Evolutionary conservation across 2,888 invertebrate species (phyloP).

Genomic region (Rhamnusium bicolor): DNA sequence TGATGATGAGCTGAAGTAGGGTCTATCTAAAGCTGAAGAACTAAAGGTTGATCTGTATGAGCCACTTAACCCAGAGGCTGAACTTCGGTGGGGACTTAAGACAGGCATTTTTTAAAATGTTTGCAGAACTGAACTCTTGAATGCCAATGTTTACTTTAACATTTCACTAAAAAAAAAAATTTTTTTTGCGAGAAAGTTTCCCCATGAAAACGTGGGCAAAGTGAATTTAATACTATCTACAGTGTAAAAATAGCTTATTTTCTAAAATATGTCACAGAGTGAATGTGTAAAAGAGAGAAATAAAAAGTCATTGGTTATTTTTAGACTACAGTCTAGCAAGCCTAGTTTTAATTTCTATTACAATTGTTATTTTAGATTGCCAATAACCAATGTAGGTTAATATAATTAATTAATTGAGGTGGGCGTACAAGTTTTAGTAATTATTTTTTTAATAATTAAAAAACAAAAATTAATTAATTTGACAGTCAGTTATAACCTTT

Average conservation of each 20-base stretch:
- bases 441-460: conserved; percentile 21
- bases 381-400: background rate
- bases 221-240: conserved; percentile 51
- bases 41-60: conserved; percentile 73
- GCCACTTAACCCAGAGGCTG: conserved; percentile 67
- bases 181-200: conserved; percentile 39
- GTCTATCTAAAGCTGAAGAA: conserved; percentile 73
- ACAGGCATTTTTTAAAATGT: conserved; percentile 53
- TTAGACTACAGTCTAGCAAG: conserved; percentile 46
- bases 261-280: conserved; percentile 61
- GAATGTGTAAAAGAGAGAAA: conserved; percentile 50
- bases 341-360: conserved; percentile 36
- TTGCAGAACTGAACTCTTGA: conserved; percentile 14
- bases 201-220: conserved; percentile 45
- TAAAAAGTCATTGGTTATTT: conserved; percentile 58
- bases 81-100: conserved; percentile 72
- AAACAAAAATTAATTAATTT: background rate
- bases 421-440: background rate
- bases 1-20: conserved; percentile 72
- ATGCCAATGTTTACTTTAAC: conserved; percentile 34
- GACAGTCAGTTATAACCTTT: background rate
- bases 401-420: background rate
- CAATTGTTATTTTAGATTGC: conserved; percentile 24
- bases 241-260: conserved; percentile 62
- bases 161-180: conserved; percentile 51